A percentile compares a stretch with the other conserved stretches of the same genome.
Evolutionary conservation across 2,888 invertebrate species (phyloP).

Genomic region (Chalcosyrphus nemorum): DNA sequence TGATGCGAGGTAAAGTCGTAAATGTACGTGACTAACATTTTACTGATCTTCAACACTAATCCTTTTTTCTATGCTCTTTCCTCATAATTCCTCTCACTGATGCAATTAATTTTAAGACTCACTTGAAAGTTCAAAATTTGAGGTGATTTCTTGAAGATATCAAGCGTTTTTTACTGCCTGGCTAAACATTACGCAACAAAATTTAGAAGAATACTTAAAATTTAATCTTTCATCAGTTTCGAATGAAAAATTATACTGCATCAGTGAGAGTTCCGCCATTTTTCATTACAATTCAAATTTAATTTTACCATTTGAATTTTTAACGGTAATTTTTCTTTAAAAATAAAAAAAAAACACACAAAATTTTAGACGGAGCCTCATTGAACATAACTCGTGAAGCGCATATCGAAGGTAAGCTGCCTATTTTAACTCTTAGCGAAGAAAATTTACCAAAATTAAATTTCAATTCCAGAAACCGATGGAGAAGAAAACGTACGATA

Average conservation of each 20-base stretch:
- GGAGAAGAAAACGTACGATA: slow-evolving; percentile 89
- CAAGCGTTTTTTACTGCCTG: too few relatives aligned
- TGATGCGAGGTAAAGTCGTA: slow-evolving; percentile 79
- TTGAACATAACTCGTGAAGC: slow-evolving; percentile 88
- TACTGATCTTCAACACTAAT: slow-evolving; percentile 4
- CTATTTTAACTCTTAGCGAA: too few relatives aligned
- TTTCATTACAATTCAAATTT: neutral
- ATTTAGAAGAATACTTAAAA: too few relatives aligned
- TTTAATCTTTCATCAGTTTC: too few relatives aligned
- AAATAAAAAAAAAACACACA: too few relatives aligned
- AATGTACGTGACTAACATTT: slow-evolving; percentile 77
- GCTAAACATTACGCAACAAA: too few relatives aligned
- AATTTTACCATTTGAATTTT: neutral
- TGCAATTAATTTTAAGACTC: neutral
- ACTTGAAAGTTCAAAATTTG: neutral
- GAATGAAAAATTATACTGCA: too few relatives aligned
- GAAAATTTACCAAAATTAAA: neutral
- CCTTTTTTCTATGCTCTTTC: neutral
- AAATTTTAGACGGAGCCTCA: slow-evolving; percentile 86
- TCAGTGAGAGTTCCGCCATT: neutral
- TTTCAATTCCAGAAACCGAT: slow-evolving; percentile 77
- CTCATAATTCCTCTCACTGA: neutral
- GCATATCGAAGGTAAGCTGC: slow-evolving; percentile 84
- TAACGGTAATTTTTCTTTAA: neutral
- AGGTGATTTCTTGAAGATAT: too few relatives aligned